Conservation (phyloP, 1,140 invertebrate species). For the Piezodorus guildinii region DNA sequence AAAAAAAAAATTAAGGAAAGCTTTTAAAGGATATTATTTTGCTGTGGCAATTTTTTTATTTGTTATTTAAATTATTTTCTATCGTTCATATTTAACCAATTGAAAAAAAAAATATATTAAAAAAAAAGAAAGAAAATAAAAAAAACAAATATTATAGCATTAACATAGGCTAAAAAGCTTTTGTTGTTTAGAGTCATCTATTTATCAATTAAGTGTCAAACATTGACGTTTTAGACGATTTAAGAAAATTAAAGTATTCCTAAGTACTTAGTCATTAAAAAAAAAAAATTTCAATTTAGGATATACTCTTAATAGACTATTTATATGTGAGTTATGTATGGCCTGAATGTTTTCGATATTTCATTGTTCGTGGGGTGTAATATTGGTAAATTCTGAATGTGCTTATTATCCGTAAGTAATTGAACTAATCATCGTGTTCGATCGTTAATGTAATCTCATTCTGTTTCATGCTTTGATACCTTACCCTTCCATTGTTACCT, state of each 20-base stretch:
- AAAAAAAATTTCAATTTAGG: constrained; percentile 11
- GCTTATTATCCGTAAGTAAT: too few species aligned
- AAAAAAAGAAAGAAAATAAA: not conserved
- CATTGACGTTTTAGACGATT: constrained; percentile 12
- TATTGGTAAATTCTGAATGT: not conserved
- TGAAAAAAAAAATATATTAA: not conserved
- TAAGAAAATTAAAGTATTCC: constrained; percentile 11
- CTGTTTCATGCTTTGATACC: not conserved
- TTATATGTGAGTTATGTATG: constrained; percentile 15
- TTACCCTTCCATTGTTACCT: not conserved
- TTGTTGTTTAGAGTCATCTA: constrained; percentile 12
- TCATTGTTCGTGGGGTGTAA: constrained; percentile 2
- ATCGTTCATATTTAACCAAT: not conserved
- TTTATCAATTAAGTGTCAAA: constrained; percentile 15
- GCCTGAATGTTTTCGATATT: constrained; percentile 8
- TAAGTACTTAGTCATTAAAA: constrained; percentile 15
- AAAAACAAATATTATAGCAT: not conserved
- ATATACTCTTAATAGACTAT: constrained; percentile 15
- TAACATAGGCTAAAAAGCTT: constrained; percentile 12
- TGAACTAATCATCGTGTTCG: too few species aligned
- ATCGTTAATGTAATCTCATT: not conserved
- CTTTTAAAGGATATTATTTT: constrained; percentile 4
- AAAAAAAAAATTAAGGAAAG: not conserved
- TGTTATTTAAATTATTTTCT: not conserved
- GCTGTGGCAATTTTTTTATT: not conserved